Evolutionary conservation across 2,888 invertebrate species (phyloP).

Genomic region (Parasteatoda lunata): DNA sequence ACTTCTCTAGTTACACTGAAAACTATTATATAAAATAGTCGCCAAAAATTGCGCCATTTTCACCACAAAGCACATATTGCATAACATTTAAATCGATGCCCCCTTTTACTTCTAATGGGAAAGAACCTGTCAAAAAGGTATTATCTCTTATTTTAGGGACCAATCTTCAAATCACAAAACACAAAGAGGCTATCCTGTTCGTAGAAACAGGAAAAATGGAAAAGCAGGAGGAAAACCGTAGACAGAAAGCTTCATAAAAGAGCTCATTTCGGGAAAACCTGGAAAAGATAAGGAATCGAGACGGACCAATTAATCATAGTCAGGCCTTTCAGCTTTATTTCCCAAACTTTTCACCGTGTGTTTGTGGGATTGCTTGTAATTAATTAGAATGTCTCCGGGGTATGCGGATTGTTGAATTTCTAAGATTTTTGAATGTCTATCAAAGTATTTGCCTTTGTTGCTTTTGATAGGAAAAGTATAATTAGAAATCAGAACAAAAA

Average conservation of each 20-base stretch:
- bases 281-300: slow-evolving; percentile 5
- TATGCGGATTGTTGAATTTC: background rate
- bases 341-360: background rate
- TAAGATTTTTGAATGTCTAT: slow-evolving; percentile 2
- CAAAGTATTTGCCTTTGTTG: background rate
- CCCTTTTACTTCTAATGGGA: background rate
- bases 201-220: background rate
- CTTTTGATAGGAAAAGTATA: background rate
- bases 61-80: too few species aligned
- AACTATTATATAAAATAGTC: too few species aligned
- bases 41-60: too few species aligned
- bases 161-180: background rate
- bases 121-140: background rate
- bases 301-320: slow-evolving; percentile 22
- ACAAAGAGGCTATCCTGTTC: background rate
- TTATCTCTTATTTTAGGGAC: slow-evolving; percentile 1
- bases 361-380: background rate
- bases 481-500: too few species aligned
- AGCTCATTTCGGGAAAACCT: slow-evolving; percentile 2
- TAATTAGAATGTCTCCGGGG: background rate
- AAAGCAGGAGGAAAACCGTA: background rate
- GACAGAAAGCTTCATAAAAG: background rate
- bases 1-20: too few species aligned
- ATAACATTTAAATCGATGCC: too few species aligned
- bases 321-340: slow-evolving; percentile 14